Evolutionary conservation across 2,888 invertebrate species (phyloP), one percentile per base, ranked within the genome.

Genomic region (Melipona bicolor): DNA sequence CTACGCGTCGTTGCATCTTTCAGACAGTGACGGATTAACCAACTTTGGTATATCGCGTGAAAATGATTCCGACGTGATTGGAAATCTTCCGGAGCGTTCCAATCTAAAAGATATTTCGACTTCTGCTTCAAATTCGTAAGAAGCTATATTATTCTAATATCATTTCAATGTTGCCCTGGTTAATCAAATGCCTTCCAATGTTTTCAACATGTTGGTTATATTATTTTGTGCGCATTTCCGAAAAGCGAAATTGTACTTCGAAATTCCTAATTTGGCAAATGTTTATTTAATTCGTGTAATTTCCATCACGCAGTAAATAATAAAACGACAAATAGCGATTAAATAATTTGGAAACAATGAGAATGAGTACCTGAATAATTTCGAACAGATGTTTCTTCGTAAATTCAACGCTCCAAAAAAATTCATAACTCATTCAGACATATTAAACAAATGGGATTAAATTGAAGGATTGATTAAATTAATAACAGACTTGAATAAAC

Each of bases 1-100:
- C 85, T 80, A 77, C 83, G 67, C 85, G 83, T 89, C 87, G 68
- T 77, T 84, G 82, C 70, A 86, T 88, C 86, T 88, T 84, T 74
- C 77, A 77, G 78, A 82, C 84, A 84, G 83, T 88, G 85, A 88
- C 87, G 88, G 89, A 91, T 90, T 90, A 89, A 79, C 83, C 74
- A 87, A 89, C 82, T 90, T 89, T 87, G 83, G 89, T 91, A 85
- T 89, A 91, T 89, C 83, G 87, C 86, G 85, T 86, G 84, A 79
- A 85, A 87, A 90, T 89, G 81, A 90, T 85, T 87, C 77, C 70
- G 68, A 73, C 21, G 2, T 19, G 11, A 13, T 62, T 62, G 11
- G 5, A 19, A 61, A 62, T 54, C 64, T 6, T 62, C 69, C 61
- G 5, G 62, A 71, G 56, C 50, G 59, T 72, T 19, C 24, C 15